Percentiles rank a stretch among this genome's conserved stretches.
phyloP scores from a whole-genome alignment of 37 sponge, comb jelly and placozoan genomes.

The Haliclona indistincta region DNA sequence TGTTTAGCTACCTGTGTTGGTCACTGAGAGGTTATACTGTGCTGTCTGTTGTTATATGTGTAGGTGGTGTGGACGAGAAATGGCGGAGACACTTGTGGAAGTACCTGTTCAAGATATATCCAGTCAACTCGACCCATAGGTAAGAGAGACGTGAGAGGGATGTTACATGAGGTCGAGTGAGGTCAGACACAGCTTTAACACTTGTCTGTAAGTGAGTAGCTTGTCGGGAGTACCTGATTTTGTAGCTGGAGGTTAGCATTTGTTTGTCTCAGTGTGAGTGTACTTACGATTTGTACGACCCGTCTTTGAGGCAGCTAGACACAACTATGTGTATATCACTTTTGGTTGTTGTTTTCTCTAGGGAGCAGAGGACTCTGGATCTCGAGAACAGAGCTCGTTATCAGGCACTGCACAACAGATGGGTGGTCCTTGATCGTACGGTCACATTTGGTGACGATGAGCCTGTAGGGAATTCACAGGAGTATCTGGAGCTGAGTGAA shows the following conservation, averaged over 20 bases:
- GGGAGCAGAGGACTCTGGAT: constrained; percentile 76
- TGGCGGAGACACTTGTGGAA: constrained; percentile 73
- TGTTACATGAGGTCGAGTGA: background rate
- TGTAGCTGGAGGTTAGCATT: constrained; percentile 24
- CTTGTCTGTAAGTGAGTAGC: constrained; percentile 1
- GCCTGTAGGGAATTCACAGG: background rate
- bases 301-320: background rate
- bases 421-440: constrained; percentile 61
- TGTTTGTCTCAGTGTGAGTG: constrained; percentile 28
- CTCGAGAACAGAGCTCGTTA: constrained; percentile 68
- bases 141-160: constrained; percentile 5
- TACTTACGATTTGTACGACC: background rate
- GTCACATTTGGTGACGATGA: constrained; percentile 34
- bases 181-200: too few species aligned
- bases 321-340: background rate
- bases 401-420: constrained; percentile 51
- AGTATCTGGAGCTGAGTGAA: constrained; percentile 51
- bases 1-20: background rate
- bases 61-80: constrained; percentile 61
- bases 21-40: too few species aligned
- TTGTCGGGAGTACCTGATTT: constrained; percentile 22
- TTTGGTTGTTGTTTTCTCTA: constrained; percentile 2
- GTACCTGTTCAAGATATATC: constrained; percentile 81
- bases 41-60: too few species aligned
- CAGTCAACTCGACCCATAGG: constrained; percentile 65